Base-by-base conservation (phyloP, 1,140 invertebrate species). In the Drosophila hydei region DNA sequence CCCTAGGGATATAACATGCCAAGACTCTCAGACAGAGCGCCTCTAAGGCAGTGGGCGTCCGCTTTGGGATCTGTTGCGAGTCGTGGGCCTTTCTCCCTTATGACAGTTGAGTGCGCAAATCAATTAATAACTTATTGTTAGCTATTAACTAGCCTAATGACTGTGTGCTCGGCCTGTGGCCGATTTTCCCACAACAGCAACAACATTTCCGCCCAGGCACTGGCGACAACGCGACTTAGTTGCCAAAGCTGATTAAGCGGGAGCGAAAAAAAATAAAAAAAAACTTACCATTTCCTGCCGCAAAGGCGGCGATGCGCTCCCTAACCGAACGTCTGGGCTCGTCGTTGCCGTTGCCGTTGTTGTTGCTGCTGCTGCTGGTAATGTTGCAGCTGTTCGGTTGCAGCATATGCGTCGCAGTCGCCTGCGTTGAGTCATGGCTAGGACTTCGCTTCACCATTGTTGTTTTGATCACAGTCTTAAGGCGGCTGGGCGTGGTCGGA, bases 391-490 rank as follows among this genome's bases (percentile, higher is more conserved):
- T 74, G 84, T 73, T 75, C 45, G 71, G 67, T 56, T 54, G 85
- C 77, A 74, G 73, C 68, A 83, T 61, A 78, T 83, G 79, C 81
- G 73, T 38, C 51, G 75, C 42, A 69, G 77, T 76, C 36, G 73
- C 43, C 45, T 58, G 58, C 64, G 83, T 88, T 88, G 89, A 90
- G 72, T 91, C 89, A 85, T 91, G 77, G 79, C 84, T 85, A 80
- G 89, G 89, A 84, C 89, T 91, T 68, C 89, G 84, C 75, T 91
- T 91, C 55, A 91, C 89, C 89, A 91, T 87, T 88, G 89, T 91
- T 71, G 89, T 91, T 91, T 91, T 91, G 83, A 91, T 91, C 89
- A 91, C 89, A 91, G 89, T 91, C 87, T 90, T 91, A 61, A 89
- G 79, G 83, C 78, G 83, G 75, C 81, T 81, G 77, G 89, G 89